Evolutionary conservation across 23 tunicate genomes (phyloP).

Genomic region (Botrylloides violaceus): DNA sequence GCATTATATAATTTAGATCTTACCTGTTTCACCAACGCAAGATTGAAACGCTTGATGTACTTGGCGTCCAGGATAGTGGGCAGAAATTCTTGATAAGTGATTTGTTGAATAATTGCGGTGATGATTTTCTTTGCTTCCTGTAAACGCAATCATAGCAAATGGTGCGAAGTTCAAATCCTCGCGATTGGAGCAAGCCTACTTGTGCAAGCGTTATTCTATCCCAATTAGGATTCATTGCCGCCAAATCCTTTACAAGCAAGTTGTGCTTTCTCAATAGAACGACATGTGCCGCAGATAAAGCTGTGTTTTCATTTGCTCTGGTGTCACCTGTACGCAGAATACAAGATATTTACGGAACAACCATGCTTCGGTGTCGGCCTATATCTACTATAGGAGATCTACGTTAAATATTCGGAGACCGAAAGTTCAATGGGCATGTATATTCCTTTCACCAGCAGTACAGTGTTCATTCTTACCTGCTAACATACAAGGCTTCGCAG

Average conservation of each 20-base stretch:
- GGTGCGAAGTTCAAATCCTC: not conserved
- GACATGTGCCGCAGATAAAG: conserved; percentile 40
- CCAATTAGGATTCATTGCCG: conserved; percentile 48
- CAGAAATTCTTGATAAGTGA: conserved; percentile 59
- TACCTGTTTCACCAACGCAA: conserved; percentile 40
- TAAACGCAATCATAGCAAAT: not conserved
- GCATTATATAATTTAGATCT: too few relatives aligned
- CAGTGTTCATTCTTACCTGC: conserved; percentile 51
- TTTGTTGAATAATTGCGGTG: conserved; percentile 55
- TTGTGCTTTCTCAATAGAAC: conserved; percentile 59
- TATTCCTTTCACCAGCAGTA: too few relatives aligned
- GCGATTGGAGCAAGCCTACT: not conserved
- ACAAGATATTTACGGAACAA: not conserved
- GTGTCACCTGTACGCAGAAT: conserved; percentile 50
- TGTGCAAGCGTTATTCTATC: conserved; percentile 11
- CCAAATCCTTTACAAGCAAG: conserved; percentile 33
- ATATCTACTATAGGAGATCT: too few relatives aligned
- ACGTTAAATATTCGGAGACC: too few relatives aligned
- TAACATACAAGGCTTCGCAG: conserved; percentile 42
- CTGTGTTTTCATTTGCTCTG: conserved; percentile 65
- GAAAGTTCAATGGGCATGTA: too few relatives aligned
- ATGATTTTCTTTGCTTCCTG: conserved; percentile 33
- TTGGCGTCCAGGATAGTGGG: conserved; percentile 51
- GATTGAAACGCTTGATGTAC: conserved; percentile 47
- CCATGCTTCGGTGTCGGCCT: too few relatives aligned